Base-by-base conservation (phyloP, 2,888 invertebrate species). In the Scaptomyza parva region DNA sequence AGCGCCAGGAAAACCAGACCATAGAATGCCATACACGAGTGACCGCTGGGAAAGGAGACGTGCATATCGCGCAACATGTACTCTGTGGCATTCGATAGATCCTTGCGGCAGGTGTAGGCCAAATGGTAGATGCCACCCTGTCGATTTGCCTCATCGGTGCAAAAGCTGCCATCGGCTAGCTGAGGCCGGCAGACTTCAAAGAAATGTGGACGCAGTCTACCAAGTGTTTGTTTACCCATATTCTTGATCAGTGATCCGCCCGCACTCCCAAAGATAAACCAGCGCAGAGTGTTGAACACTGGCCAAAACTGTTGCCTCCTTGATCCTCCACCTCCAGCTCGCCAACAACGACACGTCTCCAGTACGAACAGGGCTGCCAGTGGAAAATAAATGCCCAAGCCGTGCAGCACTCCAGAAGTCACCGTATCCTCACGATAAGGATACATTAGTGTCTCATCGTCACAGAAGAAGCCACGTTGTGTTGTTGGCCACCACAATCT, bases 21-120 rank as follows among this genome's bases (percentile, higher is more conserved):
- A 52, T 78, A 89, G 62, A 82, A 87, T 22, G 75, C 66, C 70
- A 73, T 70, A 48, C 77, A 73, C 1, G 89, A 70, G 52, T 89
- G 89, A 0, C 89, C 89, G 51, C 89, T 89, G 66, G 89, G 89
- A 77, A 89, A 89, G 28, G 90, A 89, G 7, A 76, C 54, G 17
- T 70, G 63, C 12, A 63, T n/a, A 24, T 77, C 77, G 7, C 24
- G 57, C 17, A 75, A 43, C 73, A 88, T 61, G 18, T 61, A 48
- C 28, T 24, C 4, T 0, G 51, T 70, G 37, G 62, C 74, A 14
- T 40, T 68, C 14, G 60, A 48, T 0, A 79, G 48, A 1, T 54
- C 48, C 2, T 60, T 24, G 2, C 53, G 61, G 33, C 84, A 84
- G 39, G 14, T 54, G 60, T 84, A 88, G 9, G 4, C 30, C 18